phyloP scores from a whole-genome alignment of 30 jellyfish, hydroid and myxozoan species.

The Nemopilema nomurai region DNA sequence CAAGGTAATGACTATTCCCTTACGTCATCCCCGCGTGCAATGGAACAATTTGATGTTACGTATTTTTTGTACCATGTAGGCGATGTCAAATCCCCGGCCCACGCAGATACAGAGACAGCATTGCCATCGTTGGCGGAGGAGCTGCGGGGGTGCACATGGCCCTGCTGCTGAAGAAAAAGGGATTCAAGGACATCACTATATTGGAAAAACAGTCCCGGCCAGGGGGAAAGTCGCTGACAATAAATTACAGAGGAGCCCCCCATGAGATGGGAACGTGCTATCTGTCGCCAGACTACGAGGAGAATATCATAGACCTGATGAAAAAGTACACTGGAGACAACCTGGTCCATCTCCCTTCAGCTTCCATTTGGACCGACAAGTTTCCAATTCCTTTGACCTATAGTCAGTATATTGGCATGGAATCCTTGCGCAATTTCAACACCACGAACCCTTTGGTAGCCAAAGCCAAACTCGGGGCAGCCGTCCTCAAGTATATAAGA shows the following conservation, averaged over 20 bases:
- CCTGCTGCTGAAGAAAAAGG: slow-evolving; percentile 69
- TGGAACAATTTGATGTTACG: not conserved
- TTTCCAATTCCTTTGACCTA: slow-evolving; percentile 45
- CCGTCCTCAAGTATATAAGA: slow-evolving; percentile 35
- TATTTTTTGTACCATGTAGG: not conserved
- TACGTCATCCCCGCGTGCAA: not conserved
- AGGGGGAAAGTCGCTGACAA: slow-evolving; percentile 84
- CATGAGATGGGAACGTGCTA: slow-evolving; percentile 90
- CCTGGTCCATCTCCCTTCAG: slow-evolving; percentile 65
- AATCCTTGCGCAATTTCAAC: slow-evolving; percentile 31
- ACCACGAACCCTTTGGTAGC: slow-evolving; percentile 42
- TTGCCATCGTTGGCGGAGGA: slow-evolving; percentile 97
- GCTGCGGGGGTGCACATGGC: slow-evolving; percentile 97
- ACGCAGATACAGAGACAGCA: slow-evolving; percentile 54
- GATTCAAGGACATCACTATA: slow-evolving; percentile 61
- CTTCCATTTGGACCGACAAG: slow-evolving; percentile 75
- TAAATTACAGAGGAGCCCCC: slow-evolving; percentile 70
- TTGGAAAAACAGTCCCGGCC: slow-evolving; percentile 54
- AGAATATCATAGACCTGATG: slow-evolving; percentile 61
- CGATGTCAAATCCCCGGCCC: slow-evolving; percentile 72
- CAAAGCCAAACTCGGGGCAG: slow-evolving; percentile 16
- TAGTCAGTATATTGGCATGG: slow-evolving; percentile 42
- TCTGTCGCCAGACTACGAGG: slow-evolving; percentile 83
- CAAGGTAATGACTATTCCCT: too few species aligned
- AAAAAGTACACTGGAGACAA: slow-evolving; percentile 50